These are phyloP conservation scores for Laodelphax striatellus DNA, from an alignment of 1,140 invertebrate species.

Conservation along the genomic window DNA sequence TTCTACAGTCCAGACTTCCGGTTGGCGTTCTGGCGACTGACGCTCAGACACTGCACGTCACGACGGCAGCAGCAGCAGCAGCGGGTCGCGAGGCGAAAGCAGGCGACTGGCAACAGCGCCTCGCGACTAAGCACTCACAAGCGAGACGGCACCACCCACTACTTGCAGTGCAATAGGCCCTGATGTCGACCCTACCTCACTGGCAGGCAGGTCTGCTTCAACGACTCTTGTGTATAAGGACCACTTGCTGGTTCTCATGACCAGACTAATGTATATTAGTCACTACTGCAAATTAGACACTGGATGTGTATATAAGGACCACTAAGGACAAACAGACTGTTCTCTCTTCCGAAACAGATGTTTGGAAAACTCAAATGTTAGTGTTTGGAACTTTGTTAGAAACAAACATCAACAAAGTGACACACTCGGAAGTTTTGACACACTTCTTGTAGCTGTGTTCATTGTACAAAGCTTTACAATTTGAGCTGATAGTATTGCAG, in stretches of 20 bases:
- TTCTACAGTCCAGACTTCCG: slow-evolving; percentile 78
- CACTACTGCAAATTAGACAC: too few species aligned
- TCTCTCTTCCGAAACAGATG: too few species aligned
- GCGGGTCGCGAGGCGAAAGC: not conserved
- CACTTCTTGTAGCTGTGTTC: too few species aligned
- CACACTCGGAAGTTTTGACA: too few species aligned
- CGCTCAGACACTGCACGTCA: slow-evolving; percentile 36
- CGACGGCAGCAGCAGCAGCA: not conserved
- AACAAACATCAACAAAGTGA: too few species aligned
- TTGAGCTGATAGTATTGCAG: too few species aligned
- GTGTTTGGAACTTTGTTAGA: too few species aligned
- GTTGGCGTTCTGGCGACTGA: slow-evolving; percentile 69
- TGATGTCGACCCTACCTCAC: not conserved
- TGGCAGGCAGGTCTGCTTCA: not conserved
- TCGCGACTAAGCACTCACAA: slow-evolving; percentile 1
- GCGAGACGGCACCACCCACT: not conserved
- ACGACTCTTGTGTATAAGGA: slow-evolving; percentile 1
- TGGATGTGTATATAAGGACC: not conserved
- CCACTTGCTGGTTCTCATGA: too few species aligned
- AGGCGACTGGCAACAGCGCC: not conserved
- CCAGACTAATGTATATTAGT: too few species aligned
- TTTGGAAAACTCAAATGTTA: too few species aligned
- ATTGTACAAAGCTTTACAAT: too few species aligned
- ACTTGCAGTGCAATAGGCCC: not conserved
- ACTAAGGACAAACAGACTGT: too few species aligned